A percentile compares a stretch with the other conserved stretches of the same genome.
Conservation (phyloP, 2,888 invertebrate genomes). For the Elmis aenea region DNA sequence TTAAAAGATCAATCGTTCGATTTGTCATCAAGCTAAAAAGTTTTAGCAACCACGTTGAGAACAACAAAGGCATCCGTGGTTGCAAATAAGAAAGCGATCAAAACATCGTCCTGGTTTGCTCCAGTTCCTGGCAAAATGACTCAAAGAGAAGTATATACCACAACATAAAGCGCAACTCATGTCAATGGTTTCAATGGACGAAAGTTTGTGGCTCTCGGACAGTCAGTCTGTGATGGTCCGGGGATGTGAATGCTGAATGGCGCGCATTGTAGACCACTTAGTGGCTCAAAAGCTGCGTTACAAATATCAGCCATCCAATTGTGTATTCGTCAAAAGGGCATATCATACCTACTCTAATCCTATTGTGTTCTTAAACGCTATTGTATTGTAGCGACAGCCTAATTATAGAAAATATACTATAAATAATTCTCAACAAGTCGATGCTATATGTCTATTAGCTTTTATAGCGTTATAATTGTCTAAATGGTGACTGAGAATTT, state of each 20-base stretch:
- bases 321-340: constrained; percentile 37
- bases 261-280: constrained; percentile 38
- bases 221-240: constrained; percentile 4
- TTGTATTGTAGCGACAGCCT: constrained; percentile 33
- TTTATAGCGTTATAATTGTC: too few species aligned
- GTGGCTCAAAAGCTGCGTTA: constrained; percentile 35
- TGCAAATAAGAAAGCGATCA: too few species aligned
- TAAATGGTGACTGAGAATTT: too few species aligned
- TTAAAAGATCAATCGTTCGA: too few species aligned
- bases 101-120: too few species aligned
- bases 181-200: not conserved
- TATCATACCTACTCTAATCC: constrained; percentile 36
- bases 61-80: too few species aligned
- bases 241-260: constrained; percentile 26
- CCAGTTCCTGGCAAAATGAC: too few species aligned
- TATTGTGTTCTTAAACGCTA: constrained; percentile 36
- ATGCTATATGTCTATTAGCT: too few species aligned
- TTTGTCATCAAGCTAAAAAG: too few species aligned
- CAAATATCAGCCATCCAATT: constrained; percentile 40
- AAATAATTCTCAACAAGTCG: constrained; percentile 27
- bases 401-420: constrained; percentile 36
- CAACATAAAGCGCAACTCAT: too few species aligned
- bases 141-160: too few species aligned
- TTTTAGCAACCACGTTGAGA: too few species aligned
- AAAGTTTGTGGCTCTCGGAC: not conserved